Evolutionary conservation across 2,113 vertebrate species (phyloP), one percentile per base, ranked within the genome.

Genomic region (Myotis yumanensis): DNA sequence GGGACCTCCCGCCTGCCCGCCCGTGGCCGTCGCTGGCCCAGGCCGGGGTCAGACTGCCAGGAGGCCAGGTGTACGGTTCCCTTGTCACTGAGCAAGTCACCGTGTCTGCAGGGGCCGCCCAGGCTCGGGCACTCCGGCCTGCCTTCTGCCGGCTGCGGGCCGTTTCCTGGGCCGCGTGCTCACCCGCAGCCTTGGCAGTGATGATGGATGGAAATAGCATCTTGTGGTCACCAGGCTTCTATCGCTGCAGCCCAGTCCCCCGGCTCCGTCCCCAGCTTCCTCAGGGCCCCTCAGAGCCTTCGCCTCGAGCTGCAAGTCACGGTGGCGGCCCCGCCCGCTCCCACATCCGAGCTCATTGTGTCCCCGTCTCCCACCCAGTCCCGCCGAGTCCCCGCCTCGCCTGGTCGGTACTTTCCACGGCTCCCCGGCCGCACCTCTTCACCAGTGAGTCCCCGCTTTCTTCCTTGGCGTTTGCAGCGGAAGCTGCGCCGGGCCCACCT

Each of bases 361-460:
- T n/a, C 17, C 11, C 7, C 0, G 5, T 3, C 25, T 20, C 59
- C 51, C 68, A 9, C 7, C 0, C 7, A 2, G 28, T 14, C 71
- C 73, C 0, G 5, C 54, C 1, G 18, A 5, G 30, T 3, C 54
- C 54, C 69, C 73, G 23, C 52, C 59, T 59, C 59, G 7, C 9
- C 59, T 28, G 59, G 59, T 11, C 59, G 28, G 59, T 3, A 3
- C 59, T 22, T 11, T 22, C 54, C 2, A 0, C 0, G 4, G 6
- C 30, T 7, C 59, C 51, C 64, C 1, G 8, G 30, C 86, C 57
- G 9, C 10, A 17, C 4, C 9, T 8, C 18, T 2, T 3, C 15
- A 2, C 86, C 81, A 97, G 96, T 96, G 90, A 97, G 96, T 97
- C 11, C 11, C 25, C 1, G 2, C 35, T 52, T 17, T 8, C 64